Percentiles rank a stretch among this genome's conserved stretches.
phyloP scores from a whole-genome alignment of 2,888 invertebrate genomes.

The Brachypterus glaber region DNA sequence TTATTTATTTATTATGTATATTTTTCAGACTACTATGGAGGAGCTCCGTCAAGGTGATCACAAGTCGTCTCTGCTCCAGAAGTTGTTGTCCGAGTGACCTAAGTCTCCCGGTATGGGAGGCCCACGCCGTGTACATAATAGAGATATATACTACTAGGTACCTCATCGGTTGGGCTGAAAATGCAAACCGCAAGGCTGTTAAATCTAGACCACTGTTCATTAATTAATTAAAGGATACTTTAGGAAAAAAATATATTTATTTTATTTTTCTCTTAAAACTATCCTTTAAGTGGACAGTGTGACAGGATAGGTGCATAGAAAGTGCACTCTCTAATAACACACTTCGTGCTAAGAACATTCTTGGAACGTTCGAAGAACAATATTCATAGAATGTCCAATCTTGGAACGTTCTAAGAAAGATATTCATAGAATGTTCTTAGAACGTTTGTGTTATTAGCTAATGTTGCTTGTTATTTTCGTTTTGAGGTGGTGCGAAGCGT shows the following conservation, averaged over 20 bases:
- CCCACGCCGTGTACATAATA: conserved; percentile 37
- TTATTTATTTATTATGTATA: conserved; percentile 6
- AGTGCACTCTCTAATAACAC: no score
- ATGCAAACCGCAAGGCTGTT: conserved; percentile 36
- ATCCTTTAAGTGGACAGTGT: no score
- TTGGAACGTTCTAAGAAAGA: no score
- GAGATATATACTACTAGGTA: conserved; percentile 44
- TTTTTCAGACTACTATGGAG: conserved; percentile 62
- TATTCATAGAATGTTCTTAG: no score
- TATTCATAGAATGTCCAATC: no score
- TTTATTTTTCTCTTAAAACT: no score
- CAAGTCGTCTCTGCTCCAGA: conserved; percentile 72
- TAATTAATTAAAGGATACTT: no score
- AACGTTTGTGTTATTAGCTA: no score
- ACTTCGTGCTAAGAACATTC: no score
- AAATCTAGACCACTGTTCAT: conserved; percentile 44
- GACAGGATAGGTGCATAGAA: no score
- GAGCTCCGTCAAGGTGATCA: conserved; percentile 71
- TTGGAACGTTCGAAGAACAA: no score
- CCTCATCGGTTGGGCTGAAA: conserved; percentile 41
- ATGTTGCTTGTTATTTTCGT: conserved; percentile 39
- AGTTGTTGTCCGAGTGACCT: conserved; percentile 73
- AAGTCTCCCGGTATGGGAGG: conserved; percentile 29
- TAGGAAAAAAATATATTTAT: no score
- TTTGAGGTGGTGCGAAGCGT: conserved; percentile 32